Evolutionary conservation across 2,797 vertebrate species (phyloP).

Genomic region (Acrossocheilus fasciatus): DNA sequence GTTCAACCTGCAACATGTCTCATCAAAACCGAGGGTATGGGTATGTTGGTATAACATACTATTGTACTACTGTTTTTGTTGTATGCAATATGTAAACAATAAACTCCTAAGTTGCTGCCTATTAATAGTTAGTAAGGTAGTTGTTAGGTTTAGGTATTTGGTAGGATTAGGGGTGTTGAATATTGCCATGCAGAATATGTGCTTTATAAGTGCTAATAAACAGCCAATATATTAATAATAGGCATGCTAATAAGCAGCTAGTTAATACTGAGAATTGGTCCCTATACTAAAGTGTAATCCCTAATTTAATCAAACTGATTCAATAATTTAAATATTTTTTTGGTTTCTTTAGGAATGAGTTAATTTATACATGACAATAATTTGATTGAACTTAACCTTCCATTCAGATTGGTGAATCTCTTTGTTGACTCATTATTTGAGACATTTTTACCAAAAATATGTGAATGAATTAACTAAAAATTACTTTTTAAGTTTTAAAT

Average conservation of each 20-base stretch:
- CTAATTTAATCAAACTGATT: neutral
- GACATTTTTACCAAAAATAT: neutral
- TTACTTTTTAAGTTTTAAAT: neutral
- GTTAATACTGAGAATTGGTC: neutral
- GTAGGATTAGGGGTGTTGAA: neutral
- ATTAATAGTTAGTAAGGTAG: neutral
- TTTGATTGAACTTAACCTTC: neutral
- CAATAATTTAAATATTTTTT: neutral
- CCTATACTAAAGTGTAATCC: neutral
- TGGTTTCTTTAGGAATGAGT: neutral
- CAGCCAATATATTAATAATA: too few relatives aligned
- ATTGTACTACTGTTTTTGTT: neutral
- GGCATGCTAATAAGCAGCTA: too few relatives aligned
- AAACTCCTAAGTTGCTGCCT: neutral
- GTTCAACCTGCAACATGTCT: constrained; percentile 62
- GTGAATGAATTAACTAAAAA: neutral
- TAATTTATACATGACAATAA: neutral
- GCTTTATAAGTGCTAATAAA: too few relatives aligned
- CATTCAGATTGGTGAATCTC: neutral
- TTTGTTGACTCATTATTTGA: constrained; percentile 1
- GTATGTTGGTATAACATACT: neutral
- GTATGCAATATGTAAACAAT: neutral
- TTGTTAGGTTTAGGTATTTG: neutral
- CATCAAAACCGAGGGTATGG: constrained; percentile 44
- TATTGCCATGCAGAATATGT: neutral